Evolutionary conservation across 2,888 invertebrate species (phyloP).

Genomic region (Lydus trimaculatus): DNA sequence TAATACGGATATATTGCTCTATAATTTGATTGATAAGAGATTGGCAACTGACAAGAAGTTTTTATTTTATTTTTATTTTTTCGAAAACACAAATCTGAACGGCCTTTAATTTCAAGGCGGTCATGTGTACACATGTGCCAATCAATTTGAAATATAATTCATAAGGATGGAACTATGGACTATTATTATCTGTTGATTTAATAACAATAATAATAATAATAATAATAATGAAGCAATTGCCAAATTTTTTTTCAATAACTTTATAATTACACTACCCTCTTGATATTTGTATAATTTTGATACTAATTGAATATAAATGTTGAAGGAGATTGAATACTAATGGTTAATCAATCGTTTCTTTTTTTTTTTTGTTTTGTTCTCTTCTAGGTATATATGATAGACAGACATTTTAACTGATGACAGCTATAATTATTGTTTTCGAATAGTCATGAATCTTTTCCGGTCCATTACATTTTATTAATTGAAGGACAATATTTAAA

Average conservation of each 20-base stretch:
- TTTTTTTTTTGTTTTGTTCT: not conserved
- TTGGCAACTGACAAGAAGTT: not conserved
- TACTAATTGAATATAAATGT: not conserved
- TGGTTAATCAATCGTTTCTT: too few species aligned
- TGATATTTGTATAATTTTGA: not conserved
- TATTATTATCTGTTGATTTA: constrained; percentile 3
- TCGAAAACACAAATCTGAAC: constrained; percentile 17
- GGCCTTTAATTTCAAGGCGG: constrained; percentile 15
- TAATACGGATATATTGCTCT: constrained; percentile 1
- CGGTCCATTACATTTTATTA: not conserved
- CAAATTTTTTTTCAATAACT: not conserved
- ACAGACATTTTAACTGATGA: not conserved
- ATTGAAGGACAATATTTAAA: not conserved
- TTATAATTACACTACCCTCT: not conserved
- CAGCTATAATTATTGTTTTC: constrained; percentile 7
- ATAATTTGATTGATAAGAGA: constrained; percentile 20
- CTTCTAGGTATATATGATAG: too few species aligned
- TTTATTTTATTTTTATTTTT: not conserved
- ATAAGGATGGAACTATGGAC: constrained; percentile 9
- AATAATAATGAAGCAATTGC: not conserved
- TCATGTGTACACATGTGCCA: not conserved
- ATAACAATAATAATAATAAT: not conserved
- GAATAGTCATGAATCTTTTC: not conserved
- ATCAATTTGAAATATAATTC: not conserved
- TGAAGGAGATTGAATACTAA: too few species aligned